Conservation (phyloP, 2,113 vertebrate species). For the Trematomus loennbergii region DNA sequence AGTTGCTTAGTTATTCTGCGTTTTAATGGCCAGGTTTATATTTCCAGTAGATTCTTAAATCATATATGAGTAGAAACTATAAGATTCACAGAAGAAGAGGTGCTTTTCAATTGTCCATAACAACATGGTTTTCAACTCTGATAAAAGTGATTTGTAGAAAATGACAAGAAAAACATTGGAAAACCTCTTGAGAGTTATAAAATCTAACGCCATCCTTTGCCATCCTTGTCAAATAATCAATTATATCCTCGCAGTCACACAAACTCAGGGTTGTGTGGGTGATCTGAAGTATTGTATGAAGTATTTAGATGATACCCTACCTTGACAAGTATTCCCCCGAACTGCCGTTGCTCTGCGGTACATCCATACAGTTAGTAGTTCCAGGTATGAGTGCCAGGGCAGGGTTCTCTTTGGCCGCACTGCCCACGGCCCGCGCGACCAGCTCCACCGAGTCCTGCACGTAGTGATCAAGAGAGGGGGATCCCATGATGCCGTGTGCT, state of each 20-base stretch:
- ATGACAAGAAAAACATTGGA: too few species aligned
- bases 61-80: too few species aligned
- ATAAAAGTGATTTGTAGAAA: too few species aligned
- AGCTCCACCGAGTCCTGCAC: conserved; percentile 95
- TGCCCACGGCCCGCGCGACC: conserved; percentile 91
- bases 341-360: conserved; percentile 86
- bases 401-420: conserved; percentile 90
- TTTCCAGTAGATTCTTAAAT: too few species aligned
- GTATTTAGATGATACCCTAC: conserved; percentile 74
- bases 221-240: neutral
- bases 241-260: neutral
- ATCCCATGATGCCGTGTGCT: conserved; percentile 92
- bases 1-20: too few species aligned
- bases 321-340: conserved; percentile 96
- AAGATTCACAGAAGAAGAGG: too few species aligned
- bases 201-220: too few species aligned
- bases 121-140: too few species aligned
- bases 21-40: too few species aligned
- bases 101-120: too few species aligned
- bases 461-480: conserved; percentile 91
- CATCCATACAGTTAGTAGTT: conserved; percentile 94
- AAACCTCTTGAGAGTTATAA: too few species aligned
- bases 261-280: neutral
- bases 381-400: conserved; percentile 94
- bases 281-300: neutral